Base-by-base conservation (phyloP, 1,140 invertebrate genomes). In the Callitettix versicolor region DNA sequence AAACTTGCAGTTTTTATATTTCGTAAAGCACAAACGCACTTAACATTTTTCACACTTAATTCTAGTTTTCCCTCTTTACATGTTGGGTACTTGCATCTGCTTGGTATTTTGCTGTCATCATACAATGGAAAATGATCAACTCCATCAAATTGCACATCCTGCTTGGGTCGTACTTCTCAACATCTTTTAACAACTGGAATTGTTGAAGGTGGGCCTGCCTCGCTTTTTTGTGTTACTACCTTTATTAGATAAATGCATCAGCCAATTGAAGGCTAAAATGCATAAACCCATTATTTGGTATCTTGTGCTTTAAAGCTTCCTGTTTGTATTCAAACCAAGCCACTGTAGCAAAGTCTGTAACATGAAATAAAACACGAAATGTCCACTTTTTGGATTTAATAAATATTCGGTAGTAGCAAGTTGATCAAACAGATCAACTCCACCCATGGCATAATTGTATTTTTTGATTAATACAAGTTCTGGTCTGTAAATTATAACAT, bases 401-500 rank as follows among this genome's bases (percentile, higher is more conserved):
- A 48, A 60, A 64, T 22, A 58, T 65, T 18, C 61, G 17, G 48
- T 68, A 66, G 12, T 49, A 42, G 20, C 61, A 12, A 65, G 38
- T 21, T 58, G 56, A 26, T 66, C 64, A 30, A 59, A 53, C 1
- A 59, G 34, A 59, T 72, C 69, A 42, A 72, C 65, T 22, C 70
- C 69, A 14, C 67, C 68, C 68, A 71, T 71, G 46, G 56, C 63
- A 43, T 62, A 57, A 58, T 72, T 73, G 61, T 72, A 71, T 36
- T 58, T 43, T 47, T 64, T 64, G n/a, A n/a, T n/a, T n/a, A n/a
- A n/a, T 0, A 71, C 55, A 33, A 70, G 60, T 42, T 64, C 61
- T 53, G 71, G 70, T 51, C 64, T 46, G 50, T 58, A 21, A 9
- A 71, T 56, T 46, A 60, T 38, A 3, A 69, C 53, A 47, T 69